Percentiles rank a stretch among this genome's conserved stretches.
phyloP scores from a whole-genome alignment of 1,140 invertebrate species.

The Drepana arcuata region DNA sequence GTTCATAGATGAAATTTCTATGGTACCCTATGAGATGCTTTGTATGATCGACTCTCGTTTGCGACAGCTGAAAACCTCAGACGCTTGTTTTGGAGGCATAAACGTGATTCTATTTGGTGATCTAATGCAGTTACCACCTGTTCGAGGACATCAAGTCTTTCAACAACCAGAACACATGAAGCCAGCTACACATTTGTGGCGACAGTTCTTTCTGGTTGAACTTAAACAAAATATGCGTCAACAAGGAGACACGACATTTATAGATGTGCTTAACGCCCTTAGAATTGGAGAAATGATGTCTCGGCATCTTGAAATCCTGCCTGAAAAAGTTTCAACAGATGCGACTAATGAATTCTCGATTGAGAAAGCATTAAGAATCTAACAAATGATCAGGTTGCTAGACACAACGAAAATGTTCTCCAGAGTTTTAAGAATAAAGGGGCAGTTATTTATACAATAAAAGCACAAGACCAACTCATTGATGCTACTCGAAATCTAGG shows the following conservation, averaged over 20 bases:
- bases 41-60: conserved; percentile 46
- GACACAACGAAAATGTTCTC: conserved; percentile 9
- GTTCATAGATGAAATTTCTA: conserved; percentile 59
- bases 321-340: conserved; percentile 5
- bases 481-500: conserved; percentile 6
- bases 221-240: conserved; percentile 40
- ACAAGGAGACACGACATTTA: conserved; percentile 19
- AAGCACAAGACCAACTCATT: conserved; percentile 9
- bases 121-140: conserved; percentile 43
- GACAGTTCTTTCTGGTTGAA: conserved; percentile 34
- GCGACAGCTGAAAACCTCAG: conserved; percentile 18
- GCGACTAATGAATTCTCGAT: conserved; percentile 10
- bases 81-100: conserved; percentile 16
- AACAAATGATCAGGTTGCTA: not conserved
- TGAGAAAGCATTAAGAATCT: conserved; percentile 14
- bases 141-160: conserved; percentile 33
- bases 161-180: conserved; percentile 30
- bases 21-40: conserved; percentile 44
- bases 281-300: conserved; percentile 13
- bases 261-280: conserved; percentile 19
- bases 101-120: conserved; percentile 44
- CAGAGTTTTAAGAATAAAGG: conserved; percentile 6
- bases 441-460: conserved; percentile 9
- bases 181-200: conserved; percentile 40
- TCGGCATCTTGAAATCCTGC: conserved; percentile 5